Percentiles rank a stretch among this genome's conserved stretches.
phyloP scores from a whole-genome alignment of 23 tunicate genomes.

The Clavelina lepadiformis region DNA sequence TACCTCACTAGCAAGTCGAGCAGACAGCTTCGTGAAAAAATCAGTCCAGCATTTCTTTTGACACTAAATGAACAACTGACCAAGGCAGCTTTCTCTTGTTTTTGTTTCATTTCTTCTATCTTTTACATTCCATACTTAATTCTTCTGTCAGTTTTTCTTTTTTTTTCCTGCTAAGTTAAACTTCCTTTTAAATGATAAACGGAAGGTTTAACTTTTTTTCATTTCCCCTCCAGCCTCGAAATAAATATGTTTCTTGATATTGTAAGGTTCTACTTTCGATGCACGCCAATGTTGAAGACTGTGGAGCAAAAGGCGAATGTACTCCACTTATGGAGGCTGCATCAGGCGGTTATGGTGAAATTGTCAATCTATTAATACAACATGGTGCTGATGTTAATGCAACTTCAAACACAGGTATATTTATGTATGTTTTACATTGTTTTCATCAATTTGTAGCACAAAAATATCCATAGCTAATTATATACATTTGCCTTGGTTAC shows the following conservation, averaged over 20 bases:
- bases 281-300: slow-evolving; percentile 90
- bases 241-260: not conserved
- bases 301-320: slow-evolving; percentile 92
- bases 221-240: too few relatives aligned
- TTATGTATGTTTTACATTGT: too few relatives aligned
- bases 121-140: not conserved
- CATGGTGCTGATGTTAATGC: slow-evolving; percentile 94
- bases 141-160: too few relatives aligned
- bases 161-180: too few relatives aligned
- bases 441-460: too few relatives aligned
- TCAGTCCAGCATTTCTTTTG: slow-evolving; percentile 29
- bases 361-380: slow-evolving; percentile 52
- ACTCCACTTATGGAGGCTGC: slow-evolving; percentile 99
- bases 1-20: slow-evolving; percentile 23
- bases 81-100: slow-evolving; percentile 39
- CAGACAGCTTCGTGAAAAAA: slow-evolving; percentile 31
- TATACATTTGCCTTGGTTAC: too few relatives aligned
- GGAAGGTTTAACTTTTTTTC: too few relatives aligned
- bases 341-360: slow-evolving; percentile 74
- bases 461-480: too few relatives aligned
- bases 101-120: not conserved
- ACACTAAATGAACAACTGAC: slow-evolving; percentile 55
- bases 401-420: too few relatives aligned
- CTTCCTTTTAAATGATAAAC: too few relatives aligned
- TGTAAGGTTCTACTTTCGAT: slow-evolving; percentile 63